A percentile compares a stretch with the other conserved stretches of the same genome.
Evolutionary conservation across 2,113 vertebrate genomes (phyloP).

Genomic region (Carlito syrichta): DNA sequence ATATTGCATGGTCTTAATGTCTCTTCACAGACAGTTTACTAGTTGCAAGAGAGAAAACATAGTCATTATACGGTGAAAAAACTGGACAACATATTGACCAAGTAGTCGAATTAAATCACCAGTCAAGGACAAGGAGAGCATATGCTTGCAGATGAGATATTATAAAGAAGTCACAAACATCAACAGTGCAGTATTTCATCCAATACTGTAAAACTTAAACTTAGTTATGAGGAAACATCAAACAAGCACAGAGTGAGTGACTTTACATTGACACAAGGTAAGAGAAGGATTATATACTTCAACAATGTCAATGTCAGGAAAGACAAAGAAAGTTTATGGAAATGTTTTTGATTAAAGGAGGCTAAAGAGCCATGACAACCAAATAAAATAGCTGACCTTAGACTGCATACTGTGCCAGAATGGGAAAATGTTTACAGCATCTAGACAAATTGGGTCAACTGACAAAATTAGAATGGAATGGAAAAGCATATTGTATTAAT

Average conservation of each 20-base stretch:
- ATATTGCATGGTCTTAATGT: neutral
- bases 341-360: neutral
- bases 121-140: neutral
- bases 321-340: neutral
- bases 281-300: neutral
- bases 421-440: neutral
- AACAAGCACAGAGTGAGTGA: neutral
- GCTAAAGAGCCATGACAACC: neutral
- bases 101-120: neutral
- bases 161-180: neutral
- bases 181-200: neutral
- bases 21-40: neutral
- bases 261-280: neutral
- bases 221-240: neutral
- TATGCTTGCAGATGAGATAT: neutral
- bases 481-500: neutral
- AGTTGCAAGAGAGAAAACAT: neutral
- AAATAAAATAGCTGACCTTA: neutral
- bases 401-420: neutral
- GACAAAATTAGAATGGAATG: neutral
- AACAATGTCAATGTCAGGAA: neutral
- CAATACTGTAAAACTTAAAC: neutral
- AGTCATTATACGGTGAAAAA: neutral
- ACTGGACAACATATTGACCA: neutral
- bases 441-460: neutral